phyloP scores from a whole-genome alignment of 2,888 invertebrate genomes.

The Entomobrya proxima region DNA sequence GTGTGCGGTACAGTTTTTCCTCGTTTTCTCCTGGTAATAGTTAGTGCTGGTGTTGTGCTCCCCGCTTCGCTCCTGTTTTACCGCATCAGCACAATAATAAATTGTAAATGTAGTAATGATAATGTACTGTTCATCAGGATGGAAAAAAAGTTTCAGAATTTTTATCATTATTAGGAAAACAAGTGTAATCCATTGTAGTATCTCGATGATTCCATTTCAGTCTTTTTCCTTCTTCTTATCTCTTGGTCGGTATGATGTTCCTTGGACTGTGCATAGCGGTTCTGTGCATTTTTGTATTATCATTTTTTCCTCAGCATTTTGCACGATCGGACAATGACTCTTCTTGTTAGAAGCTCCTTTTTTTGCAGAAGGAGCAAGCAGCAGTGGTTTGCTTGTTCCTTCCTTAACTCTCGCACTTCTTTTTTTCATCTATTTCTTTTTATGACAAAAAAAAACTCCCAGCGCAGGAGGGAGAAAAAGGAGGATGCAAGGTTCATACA shows the following conservation, averaged over 20 bases:
- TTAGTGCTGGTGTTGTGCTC: not conserved
- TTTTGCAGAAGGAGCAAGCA: conserved; percentile 25
- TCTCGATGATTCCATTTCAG: conserved; percentile 44
- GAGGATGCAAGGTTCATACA: conserved; percentile 16
- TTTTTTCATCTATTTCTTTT: conserved; percentile 41
- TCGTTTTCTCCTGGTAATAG: not conserved
- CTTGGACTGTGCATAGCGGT: conserved; percentile 53
- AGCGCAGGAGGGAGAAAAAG: conserved; percentile 23
- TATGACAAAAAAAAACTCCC: conserved; percentile 59
- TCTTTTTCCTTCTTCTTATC: conserved; percentile 13
- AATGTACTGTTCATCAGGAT: conserved; percentile 48
- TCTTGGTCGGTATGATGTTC: conserved; percentile 4
- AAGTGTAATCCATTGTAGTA: conserved; percentile 11
- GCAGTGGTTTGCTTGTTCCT: conserved; percentile 62
- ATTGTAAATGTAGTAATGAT: conserved; percentile 35
- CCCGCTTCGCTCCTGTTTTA: not conserved
- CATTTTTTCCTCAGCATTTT: conserved; percentile 66
- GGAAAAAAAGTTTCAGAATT: conserved; percentile 24
- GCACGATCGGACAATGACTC: conserved; percentile 73
- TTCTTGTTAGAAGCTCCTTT: conserved; percentile 62
- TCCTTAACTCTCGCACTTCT: conserved; percentile 58
- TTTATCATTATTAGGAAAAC: conserved; percentile 16
- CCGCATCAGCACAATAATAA: conserved; percentile 18
- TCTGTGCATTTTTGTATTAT: conserved; percentile 44
- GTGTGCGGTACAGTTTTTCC: not conserved